phyloP scores from a whole-genome alignment of 2,797 vertebrate genomes.

The Acomys russatus region DNA sequence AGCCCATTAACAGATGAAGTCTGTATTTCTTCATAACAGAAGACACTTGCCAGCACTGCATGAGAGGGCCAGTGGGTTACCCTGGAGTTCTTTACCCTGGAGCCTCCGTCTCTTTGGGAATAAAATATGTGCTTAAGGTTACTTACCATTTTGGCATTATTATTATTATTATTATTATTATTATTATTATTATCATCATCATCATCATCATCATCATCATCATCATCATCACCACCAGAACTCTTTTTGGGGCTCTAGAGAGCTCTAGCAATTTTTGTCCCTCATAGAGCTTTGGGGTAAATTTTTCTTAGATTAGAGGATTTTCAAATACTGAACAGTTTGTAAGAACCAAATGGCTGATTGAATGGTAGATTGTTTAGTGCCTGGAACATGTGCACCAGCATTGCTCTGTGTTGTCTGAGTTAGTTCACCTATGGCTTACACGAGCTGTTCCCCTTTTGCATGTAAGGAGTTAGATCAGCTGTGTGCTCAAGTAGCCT shows the following conservation, averaged over 20 bases:
- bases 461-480: not conserved
- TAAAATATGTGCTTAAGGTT: not conserved
- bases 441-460: not conserved
- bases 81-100: not conserved
- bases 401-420: not conserved
- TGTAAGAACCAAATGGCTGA: not conserved
- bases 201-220: no score
- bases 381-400: not conserved
- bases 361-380: conserved; percentile 16
- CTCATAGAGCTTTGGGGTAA: not conserved
- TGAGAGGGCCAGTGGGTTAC: not conserved
- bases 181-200: no score
- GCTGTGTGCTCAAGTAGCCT: not conserved
- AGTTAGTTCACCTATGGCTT: not conserved
- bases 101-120: not conserved
- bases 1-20: not conserved
- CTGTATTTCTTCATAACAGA: not conserved
- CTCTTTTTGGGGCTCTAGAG: not conserved
- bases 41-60: not conserved
- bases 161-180: not conserved
- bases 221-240: not conserved
- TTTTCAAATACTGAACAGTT: conserved; percentile 10
- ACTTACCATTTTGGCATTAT: not conserved
- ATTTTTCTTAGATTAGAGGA: conserved; percentile 51
- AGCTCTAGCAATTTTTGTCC: not conserved